Percentiles rank a stretch among this genome's conserved stretches.
These are phyloP conservation scores for Agriopis marginaria DNA, from an alignment of 2,888 invertebrate genomes.

Conservation along the genomic window DNA sequence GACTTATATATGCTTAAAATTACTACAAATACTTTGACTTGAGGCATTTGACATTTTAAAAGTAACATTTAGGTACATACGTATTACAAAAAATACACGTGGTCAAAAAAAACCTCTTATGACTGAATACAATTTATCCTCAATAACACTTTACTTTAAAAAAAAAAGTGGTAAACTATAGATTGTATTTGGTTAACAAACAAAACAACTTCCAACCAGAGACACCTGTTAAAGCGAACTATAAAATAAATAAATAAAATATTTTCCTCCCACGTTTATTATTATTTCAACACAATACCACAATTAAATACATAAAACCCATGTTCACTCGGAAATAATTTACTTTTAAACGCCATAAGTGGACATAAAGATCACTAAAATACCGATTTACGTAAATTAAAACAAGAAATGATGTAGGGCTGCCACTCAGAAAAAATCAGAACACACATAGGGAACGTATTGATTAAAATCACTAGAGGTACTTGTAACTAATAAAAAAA, in stretches of 20 bases:
- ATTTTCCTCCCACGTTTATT: slow-evolving; percentile 23
- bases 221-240: slow-evolving; percentile 1
- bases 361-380: slow-evolving; percentile 37
- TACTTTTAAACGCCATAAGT: slow-evolving; percentile 38
- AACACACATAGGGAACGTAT: no score
- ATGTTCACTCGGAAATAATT: slow-evolving; percentile 37
- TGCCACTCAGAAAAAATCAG: neutral
- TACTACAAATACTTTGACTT: no score
- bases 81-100: no score
- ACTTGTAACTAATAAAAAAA: no score
- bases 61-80: no score
- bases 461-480: no score
- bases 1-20: no score
- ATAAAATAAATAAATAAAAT: slow-evolving; percentile 37
- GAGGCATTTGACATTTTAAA: no score
- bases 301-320: slow-evolving; percentile 40
- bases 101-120: no score
- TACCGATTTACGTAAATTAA: slow-evolving; percentile 41
- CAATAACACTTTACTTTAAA: neutral
- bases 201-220: neutral
- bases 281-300: slow-evolving; percentile 37
- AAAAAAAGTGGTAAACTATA: neutral
- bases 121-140: neutral
- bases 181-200: neutral
- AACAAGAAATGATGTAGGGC: slow-evolving; percentile 36